Base-by-base conservation (phyloP, 2,888 invertebrate genomes). In the Chymomyza amoena region DNA sequence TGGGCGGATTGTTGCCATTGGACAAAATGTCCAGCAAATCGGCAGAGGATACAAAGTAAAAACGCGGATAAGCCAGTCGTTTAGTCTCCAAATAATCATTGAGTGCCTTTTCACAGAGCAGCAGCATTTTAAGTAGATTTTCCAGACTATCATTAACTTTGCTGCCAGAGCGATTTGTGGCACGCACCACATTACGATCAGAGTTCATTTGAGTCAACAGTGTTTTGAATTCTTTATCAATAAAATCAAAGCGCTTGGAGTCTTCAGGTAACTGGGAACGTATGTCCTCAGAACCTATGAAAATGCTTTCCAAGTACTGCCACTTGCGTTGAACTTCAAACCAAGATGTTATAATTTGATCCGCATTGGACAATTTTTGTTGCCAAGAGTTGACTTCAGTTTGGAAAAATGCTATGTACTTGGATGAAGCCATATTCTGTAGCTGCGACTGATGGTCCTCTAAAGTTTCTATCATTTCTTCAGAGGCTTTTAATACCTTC, bases 81-180 rank as follows among this genome's bases (percentile, higher is more conserved):
- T 98, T 99, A 0, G 98, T 98, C 91, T 99, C 98, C 80, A 99
- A 93, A 90, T 98, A 99, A 91, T 98, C 96, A 56, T 98, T 97
- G 54, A 98, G 92, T 0, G 98, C 98, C 91, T 98, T 98, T 91
- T 99, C 98, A 91, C 98, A 98, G 4, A 97, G 92, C 15, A 95
- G 94, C 72, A 98, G 93, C 66, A 95, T 93, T 0, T 90, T 90
- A 90, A 96, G 94, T 9, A 98, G 90, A 0, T 92, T 92, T 76
- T 98, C 97, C 62, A 99, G 93, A 61, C 94, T 94, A 9, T 97
- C 96, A 75, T 94, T 93, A 36, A 98, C 91, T 10, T 95, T 95
- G 0, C 94, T 93, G 7, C 95, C 95, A 0, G 94, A 92, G 82
- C 94, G 95, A 89, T 96, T 97, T 0, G 98, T 98, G 0, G 97